These are phyloP conservation scores for human DNA, from an alignment of 2,113 vertebrate species.

Conservation along the genomic window DNA sequence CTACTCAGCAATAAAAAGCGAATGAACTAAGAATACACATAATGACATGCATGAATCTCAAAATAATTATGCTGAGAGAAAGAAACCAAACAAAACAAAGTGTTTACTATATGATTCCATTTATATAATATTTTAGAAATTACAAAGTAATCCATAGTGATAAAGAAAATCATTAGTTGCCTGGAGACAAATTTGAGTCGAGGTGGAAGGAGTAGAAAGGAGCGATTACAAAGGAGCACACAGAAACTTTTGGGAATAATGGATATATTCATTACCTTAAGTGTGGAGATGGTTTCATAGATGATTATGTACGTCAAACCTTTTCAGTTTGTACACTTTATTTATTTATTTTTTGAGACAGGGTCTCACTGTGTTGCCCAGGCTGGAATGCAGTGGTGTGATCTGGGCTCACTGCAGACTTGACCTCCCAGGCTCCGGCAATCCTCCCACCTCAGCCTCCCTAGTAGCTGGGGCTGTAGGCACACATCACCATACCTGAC, in stretches of 20 bases:
- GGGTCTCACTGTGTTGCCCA: no score
- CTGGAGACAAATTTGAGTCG: neutral
- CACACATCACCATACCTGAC: no score
- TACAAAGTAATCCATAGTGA: neutral
- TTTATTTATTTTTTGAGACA: no score
- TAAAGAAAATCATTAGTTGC: neutral
- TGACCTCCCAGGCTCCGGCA: no score
- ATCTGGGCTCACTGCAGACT: no score
- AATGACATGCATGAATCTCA: neutral
- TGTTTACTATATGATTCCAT: neutral
- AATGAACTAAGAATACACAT: neutral
- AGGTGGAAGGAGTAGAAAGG: neutral
- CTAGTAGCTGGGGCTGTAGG: no score
- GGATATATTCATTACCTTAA: neutral
- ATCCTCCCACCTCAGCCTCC: no score
- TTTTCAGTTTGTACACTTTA: neutral
- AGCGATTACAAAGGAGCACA: neutral
- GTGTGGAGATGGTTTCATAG: neutral
- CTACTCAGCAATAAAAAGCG: neutral
- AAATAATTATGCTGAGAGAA: neutral
- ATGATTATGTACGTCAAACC: neutral
- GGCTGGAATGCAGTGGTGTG: no score
- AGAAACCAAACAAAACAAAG: neutral
- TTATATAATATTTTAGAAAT: neutral
- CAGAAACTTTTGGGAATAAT: neutral